Conservation (phyloP, 2,797 vertebrate genomes). For the Phrynocephalus guinanensis region DNA sequence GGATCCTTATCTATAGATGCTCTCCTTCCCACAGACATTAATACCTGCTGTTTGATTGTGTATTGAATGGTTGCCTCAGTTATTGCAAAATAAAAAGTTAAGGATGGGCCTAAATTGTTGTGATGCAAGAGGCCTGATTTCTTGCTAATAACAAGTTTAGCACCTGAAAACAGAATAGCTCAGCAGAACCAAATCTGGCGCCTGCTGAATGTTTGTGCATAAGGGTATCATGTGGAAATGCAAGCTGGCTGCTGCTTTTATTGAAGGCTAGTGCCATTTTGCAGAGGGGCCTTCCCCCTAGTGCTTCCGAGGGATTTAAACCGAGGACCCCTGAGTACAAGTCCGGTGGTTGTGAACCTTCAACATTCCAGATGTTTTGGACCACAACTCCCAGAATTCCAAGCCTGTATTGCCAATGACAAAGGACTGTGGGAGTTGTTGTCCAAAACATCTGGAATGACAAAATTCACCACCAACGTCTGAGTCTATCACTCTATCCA, state of each 20-base stretch:
- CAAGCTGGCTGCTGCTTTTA: not conserved
- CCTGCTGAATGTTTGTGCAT: not conserved
- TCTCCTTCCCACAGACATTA: constrained; percentile 46
- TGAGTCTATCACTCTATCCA: too few species aligned
- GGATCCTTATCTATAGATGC: constrained; percentile 34
- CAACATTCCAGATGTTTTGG: too few species aligned
- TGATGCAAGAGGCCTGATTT: constrained; percentile 75
- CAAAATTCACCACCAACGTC: too few species aligned
- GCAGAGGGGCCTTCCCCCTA: not conserved
- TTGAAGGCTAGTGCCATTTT: not conserved
- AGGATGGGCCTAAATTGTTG: constrained; percentile 64
- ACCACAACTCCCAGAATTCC: too few species aligned
- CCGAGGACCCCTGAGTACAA: too few species aligned
- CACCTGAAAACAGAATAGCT: constrained; percentile 53
- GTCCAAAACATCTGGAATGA: too few species aligned
- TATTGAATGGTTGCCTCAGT: constrained; percentile 61
- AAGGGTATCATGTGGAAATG: not conserved
- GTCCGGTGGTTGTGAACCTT: too few species aligned
- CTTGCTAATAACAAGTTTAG: constrained; percentile 68
- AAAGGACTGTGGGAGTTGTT: too few species aligned
- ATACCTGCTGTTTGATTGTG: constrained; percentile 59
- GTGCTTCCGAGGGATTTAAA: too few species aligned
- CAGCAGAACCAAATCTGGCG: not conserved
- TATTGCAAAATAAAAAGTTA: constrained; percentile 69
- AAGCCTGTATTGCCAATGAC: too few species aligned